These are phyloP conservation scores for Scelioninae gen. 1 DNA, from an alignment of 2,888 invertebrate species.

Conservation along the genomic window DNA sequence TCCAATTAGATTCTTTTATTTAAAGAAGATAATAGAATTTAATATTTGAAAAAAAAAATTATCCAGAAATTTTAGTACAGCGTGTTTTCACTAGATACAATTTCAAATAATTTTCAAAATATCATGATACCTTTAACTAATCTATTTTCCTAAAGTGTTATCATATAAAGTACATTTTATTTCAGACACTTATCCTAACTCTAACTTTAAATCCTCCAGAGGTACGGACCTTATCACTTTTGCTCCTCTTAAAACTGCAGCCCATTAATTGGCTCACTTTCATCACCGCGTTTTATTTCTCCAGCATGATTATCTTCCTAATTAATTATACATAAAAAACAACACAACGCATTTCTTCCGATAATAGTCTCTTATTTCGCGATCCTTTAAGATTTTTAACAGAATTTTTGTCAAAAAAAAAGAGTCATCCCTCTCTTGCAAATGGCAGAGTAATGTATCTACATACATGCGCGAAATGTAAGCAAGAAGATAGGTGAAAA, in stretches of 20 bases:
- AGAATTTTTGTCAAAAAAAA: not conserved
- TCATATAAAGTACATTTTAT: too few species aligned
- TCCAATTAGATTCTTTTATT: too few species aligned
- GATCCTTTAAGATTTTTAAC: too few species aligned
- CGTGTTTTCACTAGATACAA: too few species aligned
- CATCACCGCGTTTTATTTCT: conserved; percentile 19
- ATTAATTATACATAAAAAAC: conserved; percentile 32
- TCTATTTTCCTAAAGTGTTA: too few species aligned
- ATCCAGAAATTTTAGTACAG: too few species aligned
- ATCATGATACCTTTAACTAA: too few species aligned
- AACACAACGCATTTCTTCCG: conserved; percentile 2
- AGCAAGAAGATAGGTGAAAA: not conserved
- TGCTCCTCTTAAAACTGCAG: conserved; percentile 2
- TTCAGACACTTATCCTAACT: too few species aligned
- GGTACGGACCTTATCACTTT: not conserved
- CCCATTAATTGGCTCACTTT: conserved; percentile 12
- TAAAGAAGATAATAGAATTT: too few species aligned
- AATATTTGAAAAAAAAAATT: too few species aligned
- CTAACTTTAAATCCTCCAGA: not conserved
- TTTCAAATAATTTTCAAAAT: too few species aligned
- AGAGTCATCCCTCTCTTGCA: conserved; percentile 18
- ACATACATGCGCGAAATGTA: not conserved
- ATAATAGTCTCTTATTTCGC: conserved; percentile 13
- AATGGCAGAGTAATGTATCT: conserved; percentile 40
- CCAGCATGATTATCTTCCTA: conserved; percentile 22